phyloP scores from a whole-genome alignment of 2,113 vertebrate genomes.

The Chinchilla lanigera region DNA sequence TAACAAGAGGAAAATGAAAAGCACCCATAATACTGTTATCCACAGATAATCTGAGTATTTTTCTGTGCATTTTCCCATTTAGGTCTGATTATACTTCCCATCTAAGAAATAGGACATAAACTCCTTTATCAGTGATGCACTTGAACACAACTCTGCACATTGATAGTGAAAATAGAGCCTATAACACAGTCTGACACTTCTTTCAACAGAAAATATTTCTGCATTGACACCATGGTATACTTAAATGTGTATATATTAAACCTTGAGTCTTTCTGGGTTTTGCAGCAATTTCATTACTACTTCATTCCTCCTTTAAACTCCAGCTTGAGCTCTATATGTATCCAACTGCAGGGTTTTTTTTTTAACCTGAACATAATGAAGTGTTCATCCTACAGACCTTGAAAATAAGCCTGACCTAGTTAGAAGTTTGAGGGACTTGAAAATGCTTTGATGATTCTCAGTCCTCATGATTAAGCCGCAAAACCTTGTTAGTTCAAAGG shows the following conservation, averaged over 20 bases:
- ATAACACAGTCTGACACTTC: neutral
- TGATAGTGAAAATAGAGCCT: neutral
- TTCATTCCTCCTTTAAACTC: neutral
- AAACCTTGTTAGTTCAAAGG: slow-evolving; percentile 47
- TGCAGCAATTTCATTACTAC: neutral
- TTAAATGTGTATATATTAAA: neutral
- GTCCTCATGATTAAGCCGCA: slow-evolving; percentile 30
- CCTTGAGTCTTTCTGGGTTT: neutral
- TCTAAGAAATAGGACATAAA: slow-evolving; percentile 19
- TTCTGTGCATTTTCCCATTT: neutral
- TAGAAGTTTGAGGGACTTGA: slow-evolving; percentile 36
- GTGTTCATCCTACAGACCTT: neutral
- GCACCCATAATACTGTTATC: neutral
- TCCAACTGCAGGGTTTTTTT: neutral
- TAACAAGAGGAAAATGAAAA: neutral
- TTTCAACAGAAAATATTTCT: neutral
- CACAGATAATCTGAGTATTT: slow-evolving; percentile 14
- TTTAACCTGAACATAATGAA: neutral
- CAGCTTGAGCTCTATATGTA: neutral
- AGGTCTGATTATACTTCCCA: neutral
- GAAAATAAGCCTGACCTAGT: slow-evolving; percentile 48
- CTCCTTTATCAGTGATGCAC: neutral
- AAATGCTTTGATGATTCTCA: neutral
- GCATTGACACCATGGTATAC: neutral
- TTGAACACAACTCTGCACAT: neutral